Evolutionary conservation across 2,797 vertebrate species (phyloP), one percentile per base, ranked within the genome.

Genomic region (Semotilus atromaculatus): DNA sequence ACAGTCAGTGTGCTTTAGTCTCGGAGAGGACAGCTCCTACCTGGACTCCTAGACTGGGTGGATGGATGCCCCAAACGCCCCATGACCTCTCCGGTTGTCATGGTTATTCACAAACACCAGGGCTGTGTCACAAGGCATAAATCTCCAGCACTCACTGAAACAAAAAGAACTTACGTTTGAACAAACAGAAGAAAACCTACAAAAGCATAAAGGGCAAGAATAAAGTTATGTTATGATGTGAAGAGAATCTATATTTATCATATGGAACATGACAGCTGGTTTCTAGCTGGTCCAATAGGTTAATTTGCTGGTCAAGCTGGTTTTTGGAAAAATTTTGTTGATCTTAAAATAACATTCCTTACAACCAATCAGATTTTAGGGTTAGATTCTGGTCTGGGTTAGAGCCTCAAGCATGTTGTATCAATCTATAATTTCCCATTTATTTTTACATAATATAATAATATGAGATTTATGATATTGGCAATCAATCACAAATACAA

Each of bases 31-130:
- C 58, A 80, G 68, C 58, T 83, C 75, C 19, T 90, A 96, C 96
- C 95, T 93, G 34, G 94, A 0, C 3, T 96, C 94, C 94, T 94
- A 95, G 93, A 97, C 96, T 0, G 96, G 96, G 0, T 97, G 91
- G 85, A 97, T 86, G n/a, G 96, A 94, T 51, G 92, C 58, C 81
- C 95, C 95, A 0, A 96, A 95, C 0, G 95, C 94, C n/a, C 95
- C 96, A 0, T 96, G 95, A 0, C 96, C 95, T 26, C 96, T 90
- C 84, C 96, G 94, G 83, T 95, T 96, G 89, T 97, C 96, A 0
- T 97, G 95, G 73, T 97, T 97, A 81, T 97, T 96, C 88, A 96
- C 94, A 91, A 97, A 96, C 43, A 96, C 96, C 75, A 96, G 68
- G 0, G 95, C 95, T 92, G 86, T 93, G 84, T 96, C 89, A 0